phyloP scores from a whole-genome alignment of 2,113 vertebrate genomes.

The Protomyctophum bolini region DNA sequence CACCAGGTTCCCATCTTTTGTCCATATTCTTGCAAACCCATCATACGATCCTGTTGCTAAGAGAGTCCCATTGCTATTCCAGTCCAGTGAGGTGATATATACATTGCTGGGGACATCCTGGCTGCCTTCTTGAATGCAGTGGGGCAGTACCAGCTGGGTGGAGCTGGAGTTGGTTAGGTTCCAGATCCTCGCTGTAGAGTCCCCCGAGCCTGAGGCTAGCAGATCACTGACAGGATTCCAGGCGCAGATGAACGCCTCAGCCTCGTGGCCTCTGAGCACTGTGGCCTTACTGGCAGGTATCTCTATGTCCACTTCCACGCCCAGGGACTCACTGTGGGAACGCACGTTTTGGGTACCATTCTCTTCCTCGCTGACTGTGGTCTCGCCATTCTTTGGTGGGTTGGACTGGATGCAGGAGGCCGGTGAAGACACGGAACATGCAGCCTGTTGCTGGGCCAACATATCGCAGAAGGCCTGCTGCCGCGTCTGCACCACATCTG shows the following conservation, averaged over 20 bases:
- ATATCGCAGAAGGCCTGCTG: slow-evolving; percentile 95
- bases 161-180: slow-evolving; percentile 90
- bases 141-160: slow-evolving; percentile 92
- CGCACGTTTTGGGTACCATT: slow-evolving; percentile 90
- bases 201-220: slow-evolving; percentile 93
- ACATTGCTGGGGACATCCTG: slow-evolving; percentile 98
- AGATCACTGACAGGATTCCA: slow-evolving; percentile 98
- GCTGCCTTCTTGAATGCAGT: slow-evolving; percentile 95
- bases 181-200: slow-evolving; percentile 96
- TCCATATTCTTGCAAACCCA: slow-evolving; percentile 97
- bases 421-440: slow-evolving; percentile 44
- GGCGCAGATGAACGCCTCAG: slow-evolving; percentile 98
- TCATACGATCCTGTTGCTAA: slow-evolving; percentile 95
- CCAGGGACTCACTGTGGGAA: slow-evolving; percentile 93
- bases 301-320: slow-evolving; percentile 90
- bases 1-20: slow-evolving; percentile 95
- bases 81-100: slow-evolving; percentile 95
- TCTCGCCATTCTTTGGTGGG: slow-evolving; percentile 89
- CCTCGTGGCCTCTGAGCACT: slow-evolving; percentile 94
- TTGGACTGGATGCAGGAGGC: slow-evolving; percentile 78
- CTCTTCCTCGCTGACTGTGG: slow-evolving; percentile 91
- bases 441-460: slow-evolving; percentile 88
- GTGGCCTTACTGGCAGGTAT: slow-evolving; percentile 94
- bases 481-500: slow-evolving; percentile 92
- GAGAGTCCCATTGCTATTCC: slow-evolving; percentile 95